A percentile compares a stretch with the other conserved stretches of the same genome.
Evolutionary conservation across 2,888 invertebrate species (phyloP).

Genomic region (Esperia sulphurella): DNA sequence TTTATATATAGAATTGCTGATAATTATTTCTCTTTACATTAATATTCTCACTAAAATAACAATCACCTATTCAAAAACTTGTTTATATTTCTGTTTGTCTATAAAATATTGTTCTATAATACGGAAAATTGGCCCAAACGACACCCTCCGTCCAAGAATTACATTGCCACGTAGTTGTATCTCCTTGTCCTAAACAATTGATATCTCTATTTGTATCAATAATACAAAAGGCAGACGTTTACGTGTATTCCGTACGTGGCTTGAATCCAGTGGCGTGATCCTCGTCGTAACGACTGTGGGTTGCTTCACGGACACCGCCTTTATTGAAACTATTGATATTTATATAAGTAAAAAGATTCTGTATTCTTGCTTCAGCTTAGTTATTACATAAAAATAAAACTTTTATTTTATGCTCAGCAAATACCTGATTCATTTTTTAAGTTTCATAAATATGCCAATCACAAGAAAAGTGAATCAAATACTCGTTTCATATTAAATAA

Average conservation of each 20-base stretch:
- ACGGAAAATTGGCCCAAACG: conserved; percentile 23
- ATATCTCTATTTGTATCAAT: conserved; percentile 79
- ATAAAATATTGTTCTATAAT: neutral
- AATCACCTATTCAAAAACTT: too few species aligned
- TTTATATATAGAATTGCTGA: too few species aligned
- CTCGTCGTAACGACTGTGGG: conserved; percentile 24
- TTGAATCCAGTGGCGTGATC: conserved; percentile 50
- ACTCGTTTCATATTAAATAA: too few species aligned
- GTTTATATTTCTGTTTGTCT: neutral
- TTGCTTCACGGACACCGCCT: conserved; percentile 31
- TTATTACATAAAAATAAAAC: conserved; percentile 17
- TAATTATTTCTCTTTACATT: too few species aligned
- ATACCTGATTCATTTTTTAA: conserved; percentile 16
- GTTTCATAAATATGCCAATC: too few species aligned
- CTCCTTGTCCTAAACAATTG: conserved; percentile 75
- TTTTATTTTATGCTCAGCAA: conserved; percentile 32
- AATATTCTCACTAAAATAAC: too few species aligned
- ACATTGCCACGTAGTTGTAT: conserved; percentile 63
- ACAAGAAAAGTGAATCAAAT: too few species aligned
- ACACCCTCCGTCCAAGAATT: conserved; percentile 45
- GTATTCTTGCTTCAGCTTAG: conserved; percentile 8
- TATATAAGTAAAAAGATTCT: conserved; percentile 14
- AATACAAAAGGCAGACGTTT: conserved; percentile 70
- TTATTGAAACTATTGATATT: conserved; percentile 55
- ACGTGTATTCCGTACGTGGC: conserved; percentile 71